A percentile compares a stretch with the other conserved stretches of the same genome.
phyloP scores from a whole-genome alignment of 1,140 invertebrate species.

The Sycobia sp. region DNA sequence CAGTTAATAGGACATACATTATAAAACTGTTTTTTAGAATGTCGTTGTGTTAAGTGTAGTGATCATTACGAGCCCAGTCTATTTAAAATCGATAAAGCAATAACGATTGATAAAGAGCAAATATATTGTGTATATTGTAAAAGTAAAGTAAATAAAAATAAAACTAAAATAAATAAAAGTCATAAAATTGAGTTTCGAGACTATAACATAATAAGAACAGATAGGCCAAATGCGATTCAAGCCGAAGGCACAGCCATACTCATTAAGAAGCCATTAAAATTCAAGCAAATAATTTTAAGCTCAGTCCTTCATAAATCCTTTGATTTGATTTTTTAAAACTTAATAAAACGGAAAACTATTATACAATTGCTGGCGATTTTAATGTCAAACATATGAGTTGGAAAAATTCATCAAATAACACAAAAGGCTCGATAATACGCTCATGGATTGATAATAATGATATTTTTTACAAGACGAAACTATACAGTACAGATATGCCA shows the following conservation, averaged over 20 bases:
- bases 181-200: neutral
- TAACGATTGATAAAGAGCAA: neutral
- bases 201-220: neutral
- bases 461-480: neutral
- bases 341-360: conserved; percentile 11
- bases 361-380: conserved; percentile 8
- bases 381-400: neutral
- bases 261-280: neutral
- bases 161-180: neutral
- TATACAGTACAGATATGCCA: neutral
- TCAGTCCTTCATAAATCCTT: neutral
- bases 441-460: neutral
- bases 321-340: neutral
- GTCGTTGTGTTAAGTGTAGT: conserved; percentile 23
- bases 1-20: conserved; percentile 26
- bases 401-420: neutral
- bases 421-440: neutral
- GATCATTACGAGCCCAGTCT: conserved; percentile 2
- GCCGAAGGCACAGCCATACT: neutral
- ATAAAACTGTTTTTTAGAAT: neutral
- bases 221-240: neutral
- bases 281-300: neutral
- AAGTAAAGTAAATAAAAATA: neutral
- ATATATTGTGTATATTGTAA: neutral
- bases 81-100: neutral